These are phyloP conservation scores for Epiperipatus broadwayi DNA, from an alignment of 2,888 invertebrate species.

Conservation along the genomic window DNA sequence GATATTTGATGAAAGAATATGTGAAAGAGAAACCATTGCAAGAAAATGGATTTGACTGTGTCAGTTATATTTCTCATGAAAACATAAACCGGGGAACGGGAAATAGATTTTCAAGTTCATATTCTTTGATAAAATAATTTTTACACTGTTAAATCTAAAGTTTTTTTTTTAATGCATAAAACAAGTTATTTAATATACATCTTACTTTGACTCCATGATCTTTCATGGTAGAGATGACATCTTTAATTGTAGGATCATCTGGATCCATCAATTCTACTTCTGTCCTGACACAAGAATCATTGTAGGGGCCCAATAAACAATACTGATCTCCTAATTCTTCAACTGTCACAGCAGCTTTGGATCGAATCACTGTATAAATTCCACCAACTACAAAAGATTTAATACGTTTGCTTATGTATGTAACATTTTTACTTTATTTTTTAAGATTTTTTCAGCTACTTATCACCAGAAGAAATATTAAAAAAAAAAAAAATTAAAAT, in stretches of 20 bases:
- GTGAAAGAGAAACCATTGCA: too few relatives aligned
- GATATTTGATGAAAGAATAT: too few relatives aligned
- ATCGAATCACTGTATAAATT: slow-evolving; percentile 94
- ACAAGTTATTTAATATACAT: too few relatives aligned
- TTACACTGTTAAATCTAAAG: too few relatives aligned
- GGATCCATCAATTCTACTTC: slow-evolving; percentile 88
- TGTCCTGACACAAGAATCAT: slow-evolving; percentile 72
- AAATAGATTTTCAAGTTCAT: too few relatives aligned
- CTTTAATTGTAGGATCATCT: slow-evolving; percentile 46
- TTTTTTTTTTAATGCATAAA: too few relatives aligned
- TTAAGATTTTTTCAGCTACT: background rate
- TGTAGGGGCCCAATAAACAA: slow-evolving; percentile 81
- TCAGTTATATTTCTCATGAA: too few relatives aligned
- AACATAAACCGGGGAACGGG: too few relatives aligned
- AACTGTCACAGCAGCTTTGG: slow-evolving; percentile 86
- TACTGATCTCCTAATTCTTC: slow-evolving; percentile 98
- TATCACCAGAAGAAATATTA: too few relatives aligned
- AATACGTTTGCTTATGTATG: background rate
- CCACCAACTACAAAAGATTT: slow-evolving; percentile 79
- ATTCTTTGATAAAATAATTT: too few relatives aligned
- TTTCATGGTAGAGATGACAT: slow-evolving; percentile 55
- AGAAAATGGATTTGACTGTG: too few relatives aligned
- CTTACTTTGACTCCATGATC: slow-evolving; percentile 66
- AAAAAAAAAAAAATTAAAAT: too few relatives aligned
- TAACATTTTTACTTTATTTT: background rate